Evolutionary conservation across 2,888 invertebrate species (phyloP).

Genomic region (Ametastegia equiseti): DNA sequence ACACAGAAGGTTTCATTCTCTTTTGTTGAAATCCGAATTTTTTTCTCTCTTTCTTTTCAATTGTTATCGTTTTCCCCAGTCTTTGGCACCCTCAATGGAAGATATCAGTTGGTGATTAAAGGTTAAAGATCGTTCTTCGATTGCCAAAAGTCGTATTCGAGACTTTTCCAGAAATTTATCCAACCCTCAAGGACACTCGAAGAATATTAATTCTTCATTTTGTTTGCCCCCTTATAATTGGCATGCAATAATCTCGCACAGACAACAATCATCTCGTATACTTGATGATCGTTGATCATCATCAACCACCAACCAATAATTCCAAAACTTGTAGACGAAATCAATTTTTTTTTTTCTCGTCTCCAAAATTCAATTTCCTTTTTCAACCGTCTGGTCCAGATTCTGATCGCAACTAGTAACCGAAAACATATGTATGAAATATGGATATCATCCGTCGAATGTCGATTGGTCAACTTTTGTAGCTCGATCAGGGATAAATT

Average conservation of each 20-base stretch:
- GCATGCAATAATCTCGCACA: no score
- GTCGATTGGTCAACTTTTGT: not conserved
- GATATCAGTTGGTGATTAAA: conserved; percentile 13
- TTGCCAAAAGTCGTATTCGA: conserved; percentile 3
- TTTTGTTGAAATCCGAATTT: not conserved
- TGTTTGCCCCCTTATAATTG: no score
- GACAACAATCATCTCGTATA: no score
- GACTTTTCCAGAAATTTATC: not conserved
- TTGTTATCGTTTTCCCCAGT: conserved; percentile 1
- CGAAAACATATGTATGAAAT: not conserved
- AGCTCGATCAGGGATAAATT: not conserved
- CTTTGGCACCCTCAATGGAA: not conserved
- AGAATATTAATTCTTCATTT: no score
- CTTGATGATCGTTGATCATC: no score
- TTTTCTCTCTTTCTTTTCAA: not conserved
- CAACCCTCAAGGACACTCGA: not conserved
- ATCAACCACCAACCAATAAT: not conserved
- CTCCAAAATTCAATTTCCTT: no score
- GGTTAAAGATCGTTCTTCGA: conserved; percentile 7
- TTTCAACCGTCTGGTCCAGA: not conserved
- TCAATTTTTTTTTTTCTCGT: not conserved
- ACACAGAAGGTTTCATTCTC: not conserved
- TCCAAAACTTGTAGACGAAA: not conserved
- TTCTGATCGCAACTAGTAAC: not conserved
- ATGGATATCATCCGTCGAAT: not conserved